phyloP scores from a whole-genome alignment of 2,888 invertebrate species.

The Athalia rosae region DNA sequence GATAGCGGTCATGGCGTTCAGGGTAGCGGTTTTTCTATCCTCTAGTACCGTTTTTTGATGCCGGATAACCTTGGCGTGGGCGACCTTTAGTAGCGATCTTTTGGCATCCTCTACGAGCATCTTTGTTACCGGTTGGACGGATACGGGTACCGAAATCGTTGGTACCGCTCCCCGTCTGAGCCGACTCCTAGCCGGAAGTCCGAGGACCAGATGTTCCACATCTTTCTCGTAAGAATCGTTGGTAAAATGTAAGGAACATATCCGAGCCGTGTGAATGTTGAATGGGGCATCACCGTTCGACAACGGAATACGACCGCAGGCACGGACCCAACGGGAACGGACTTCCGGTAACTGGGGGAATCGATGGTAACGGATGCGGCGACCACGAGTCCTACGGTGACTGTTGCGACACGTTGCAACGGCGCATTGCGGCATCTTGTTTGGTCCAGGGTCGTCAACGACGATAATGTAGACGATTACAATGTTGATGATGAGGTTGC shows the following conservation, averaged over 20 bases:
- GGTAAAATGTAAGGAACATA: constrained; percentile 76
- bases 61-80: constrained; percentile 60
- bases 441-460: constrained; percentile 25
- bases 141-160: constrained; percentile 71
- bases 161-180: constrained; percentile 76
- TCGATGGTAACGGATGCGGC: constrained; percentile 77
- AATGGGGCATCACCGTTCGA: constrained; percentile 70
- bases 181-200: constrained; percentile 75
- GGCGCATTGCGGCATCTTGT: constrained; percentile 78
- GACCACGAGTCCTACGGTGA: constrained; percentile 76
- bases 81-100: constrained; percentile 67
- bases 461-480: too few species aligned
- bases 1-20: constrained; percentile 42
- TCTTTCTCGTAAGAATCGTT: constrained; percentile 76
- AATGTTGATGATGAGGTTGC: too few species aligned
- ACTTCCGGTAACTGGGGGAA: constrained; percentile 77
- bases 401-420: constrained; percentile 77
- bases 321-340: constrained; percentile 75
- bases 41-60: constrained; percentile 11
- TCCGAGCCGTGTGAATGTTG: constrained; percentile 77
- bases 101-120: constrained; percentile 70
- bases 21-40: neutral
- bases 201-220: constrained; percentile 76
- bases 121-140: constrained; percentile 70
- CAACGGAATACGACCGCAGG: constrained; percentile 75